Conservation (phyloP, 2,113 vertebrate genomes). For the Lethenteron camtschaticum region DNA sequence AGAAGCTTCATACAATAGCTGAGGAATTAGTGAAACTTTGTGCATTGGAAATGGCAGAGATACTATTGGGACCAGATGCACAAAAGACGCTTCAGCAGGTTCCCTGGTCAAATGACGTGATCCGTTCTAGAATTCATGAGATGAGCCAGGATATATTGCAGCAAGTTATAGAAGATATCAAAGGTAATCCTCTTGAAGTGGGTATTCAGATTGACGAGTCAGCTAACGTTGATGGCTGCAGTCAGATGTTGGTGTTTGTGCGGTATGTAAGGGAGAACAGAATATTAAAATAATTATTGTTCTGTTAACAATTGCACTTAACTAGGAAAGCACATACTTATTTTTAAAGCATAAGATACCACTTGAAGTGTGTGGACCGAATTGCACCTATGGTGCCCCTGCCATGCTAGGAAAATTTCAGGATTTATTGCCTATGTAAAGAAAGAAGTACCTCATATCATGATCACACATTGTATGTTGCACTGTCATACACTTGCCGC, state of each 20-base stretch:
- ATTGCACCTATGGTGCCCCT: conserved; percentile 7
- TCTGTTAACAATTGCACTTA: conserved; percentile 12
- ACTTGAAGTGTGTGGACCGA: conserved; percentile 16
- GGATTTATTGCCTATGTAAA: background rate
- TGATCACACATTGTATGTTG: background rate
- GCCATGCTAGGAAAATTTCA: background rate
- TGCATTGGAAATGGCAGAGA: background rate
- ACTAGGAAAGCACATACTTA: conserved; percentile 15
- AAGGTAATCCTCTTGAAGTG: conserved; percentile 15
- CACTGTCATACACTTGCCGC: background rate
- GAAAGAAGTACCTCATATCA: background rate
- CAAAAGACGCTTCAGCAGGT: conserved; percentile 1
- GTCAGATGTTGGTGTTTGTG: conserved; percentile 15
- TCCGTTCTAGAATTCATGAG: conserved; percentile 1
- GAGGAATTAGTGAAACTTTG: background rate
- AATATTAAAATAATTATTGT: conserved; percentile 7
- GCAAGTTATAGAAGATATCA: conserved; percentile 2
- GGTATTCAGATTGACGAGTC: conserved; percentile 15
- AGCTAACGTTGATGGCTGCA: conserved; percentile 11
- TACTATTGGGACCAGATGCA: background rate
- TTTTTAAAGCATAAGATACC: conserved; percentile 11
- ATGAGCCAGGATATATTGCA: background rate
- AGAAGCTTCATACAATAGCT: conserved; percentile 12
- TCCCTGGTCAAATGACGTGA: background rate
- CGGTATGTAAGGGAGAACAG: conserved; percentile 13